Evolutionary conservation across 2,113 vertebrate species (phyloP).

Genomic region (Excalfactoria chinensis): DNA sequence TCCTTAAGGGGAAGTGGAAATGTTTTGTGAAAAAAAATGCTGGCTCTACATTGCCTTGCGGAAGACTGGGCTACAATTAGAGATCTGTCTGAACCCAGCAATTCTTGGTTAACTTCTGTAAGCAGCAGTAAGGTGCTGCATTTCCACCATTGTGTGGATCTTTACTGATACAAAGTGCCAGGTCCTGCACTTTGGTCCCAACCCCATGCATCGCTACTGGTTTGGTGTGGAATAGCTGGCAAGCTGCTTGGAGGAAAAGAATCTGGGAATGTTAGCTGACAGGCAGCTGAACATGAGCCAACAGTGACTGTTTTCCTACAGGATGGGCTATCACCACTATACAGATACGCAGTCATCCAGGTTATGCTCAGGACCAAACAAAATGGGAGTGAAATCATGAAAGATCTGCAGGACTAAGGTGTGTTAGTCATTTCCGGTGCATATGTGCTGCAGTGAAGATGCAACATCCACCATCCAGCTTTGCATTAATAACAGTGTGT

Average conservation of each 20-base stretch:
- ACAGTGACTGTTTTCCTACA: not conserved
- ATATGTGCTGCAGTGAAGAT: rapidly evolving
- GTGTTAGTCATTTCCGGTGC: not conserved
- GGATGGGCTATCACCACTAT: not conserved
- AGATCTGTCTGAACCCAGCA: slow-evolving; percentile 1
- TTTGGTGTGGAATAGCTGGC: no score
- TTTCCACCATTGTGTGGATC: not conserved
- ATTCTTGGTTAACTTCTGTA: not conserved
- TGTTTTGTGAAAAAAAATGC: not conserved
- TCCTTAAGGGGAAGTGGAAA: not conserved
- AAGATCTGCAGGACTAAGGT: not conserved
- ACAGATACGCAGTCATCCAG: rapidly evolving
- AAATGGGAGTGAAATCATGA: not conserved
- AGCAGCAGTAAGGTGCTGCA: not conserved
- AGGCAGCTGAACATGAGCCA: no score
- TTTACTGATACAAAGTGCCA: no score
- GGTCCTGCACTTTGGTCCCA: no score
- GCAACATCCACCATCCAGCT: not conserved
- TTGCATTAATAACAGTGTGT: not conserved
- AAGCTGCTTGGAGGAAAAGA: no score
- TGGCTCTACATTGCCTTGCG: not conserved
- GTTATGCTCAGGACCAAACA: not conserved
- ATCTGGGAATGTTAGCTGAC: no score
- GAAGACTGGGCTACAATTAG: slow-evolving; percentile 2
- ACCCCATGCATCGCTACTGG: no score